phyloP scores from a whole-genome alignment of 1,140 invertebrate species.

The Lethrus apterus region DNA sequence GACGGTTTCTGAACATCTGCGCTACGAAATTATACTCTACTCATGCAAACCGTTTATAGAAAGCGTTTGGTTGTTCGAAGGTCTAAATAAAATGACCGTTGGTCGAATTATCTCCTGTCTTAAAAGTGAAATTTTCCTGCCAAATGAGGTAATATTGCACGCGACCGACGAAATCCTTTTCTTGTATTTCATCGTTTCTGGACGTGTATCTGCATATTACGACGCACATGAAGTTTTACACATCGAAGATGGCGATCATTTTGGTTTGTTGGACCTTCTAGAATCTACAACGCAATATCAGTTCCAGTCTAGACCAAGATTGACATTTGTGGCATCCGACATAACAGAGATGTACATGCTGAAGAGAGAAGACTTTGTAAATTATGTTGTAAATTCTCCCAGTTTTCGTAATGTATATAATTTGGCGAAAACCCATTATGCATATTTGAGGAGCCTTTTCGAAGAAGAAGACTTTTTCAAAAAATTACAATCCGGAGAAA shows the following conservation, averaged over 20 bases:
- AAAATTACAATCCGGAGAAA: too few relatives aligned
- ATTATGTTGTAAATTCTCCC: not conserved
- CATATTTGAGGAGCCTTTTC: too few relatives aligned
- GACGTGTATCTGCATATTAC: not conserved
- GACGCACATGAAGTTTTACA: slow-evolving; percentile 1
- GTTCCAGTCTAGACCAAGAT: too few relatives aligned
- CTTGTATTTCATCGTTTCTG: slow-evolving; percentile 5
- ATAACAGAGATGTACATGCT: slow-evolving; percentile 2
- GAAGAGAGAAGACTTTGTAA: not conserved
- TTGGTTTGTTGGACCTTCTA: not conserved
- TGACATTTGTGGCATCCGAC: slow-evolving; percentile 1
- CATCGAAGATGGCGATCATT: slow-evolving; percentile 9
- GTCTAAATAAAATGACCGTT: not conserved
- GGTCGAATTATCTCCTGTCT: slow-evolving; percentile 4
- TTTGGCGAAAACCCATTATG: too few relatives aligned
- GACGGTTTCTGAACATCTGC: slow-evolving; percentile 9
- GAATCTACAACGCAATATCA: not conserved
- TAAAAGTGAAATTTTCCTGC: not conserved
- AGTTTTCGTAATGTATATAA: too few relatives aligned
- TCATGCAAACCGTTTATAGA: not conserved
- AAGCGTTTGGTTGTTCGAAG: slow-evolving; percentile 3
- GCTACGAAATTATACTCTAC: slow-evolving; percentile 4
- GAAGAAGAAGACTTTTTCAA: too few relatives aligned
- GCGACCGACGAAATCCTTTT: not conserved
- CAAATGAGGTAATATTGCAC: slow-evolving; percentile 1